Evolutionary conservation across 2,888 invertebrate species (phyloP).

Genomic region (Chrysolina oricalcia): DNA sequence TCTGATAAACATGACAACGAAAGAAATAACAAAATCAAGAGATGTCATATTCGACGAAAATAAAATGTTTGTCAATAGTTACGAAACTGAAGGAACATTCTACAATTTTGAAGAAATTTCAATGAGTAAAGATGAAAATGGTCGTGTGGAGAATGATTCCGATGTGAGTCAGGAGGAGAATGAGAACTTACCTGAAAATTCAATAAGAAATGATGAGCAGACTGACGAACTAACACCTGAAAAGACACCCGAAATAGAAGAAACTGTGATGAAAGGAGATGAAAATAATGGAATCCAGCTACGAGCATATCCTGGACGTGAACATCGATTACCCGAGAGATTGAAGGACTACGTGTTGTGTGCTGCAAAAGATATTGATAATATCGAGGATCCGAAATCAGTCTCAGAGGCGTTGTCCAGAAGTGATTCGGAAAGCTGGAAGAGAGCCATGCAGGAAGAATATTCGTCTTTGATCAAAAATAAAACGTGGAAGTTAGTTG

Average conservation of each 20-base stretch:
- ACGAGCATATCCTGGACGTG: background rate
- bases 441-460: background rate
- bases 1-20: background rate
- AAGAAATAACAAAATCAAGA: background rate
- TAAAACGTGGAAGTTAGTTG: background rate
- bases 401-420: background rate
- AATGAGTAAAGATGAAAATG: too few species aligned
- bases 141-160: too few species aligned
- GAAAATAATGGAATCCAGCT: background rate
- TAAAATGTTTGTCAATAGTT: background rate
- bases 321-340: background rate
- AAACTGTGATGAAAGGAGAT: too few species aligned
- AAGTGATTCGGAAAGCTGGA: constrained; percentile 8
- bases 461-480: background rate
- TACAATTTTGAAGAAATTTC: too few species aligned
- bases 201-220: too few species aligned
- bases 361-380: constrained; percentile 2
- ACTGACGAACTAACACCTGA: too few species aligned
- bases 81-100: too few species aligned
- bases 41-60: background rate
- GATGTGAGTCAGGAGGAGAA: too few species aligned
- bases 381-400: background rate
- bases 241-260: too few species aligned
- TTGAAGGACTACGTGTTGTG: background rate
- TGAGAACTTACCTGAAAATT: too few species aligned